These are phyloP conservation scores for Apamea monoglypha DNA, from an alignment of 2,888 invertebrate genomes.

Conservation along the genomic window DNA sequence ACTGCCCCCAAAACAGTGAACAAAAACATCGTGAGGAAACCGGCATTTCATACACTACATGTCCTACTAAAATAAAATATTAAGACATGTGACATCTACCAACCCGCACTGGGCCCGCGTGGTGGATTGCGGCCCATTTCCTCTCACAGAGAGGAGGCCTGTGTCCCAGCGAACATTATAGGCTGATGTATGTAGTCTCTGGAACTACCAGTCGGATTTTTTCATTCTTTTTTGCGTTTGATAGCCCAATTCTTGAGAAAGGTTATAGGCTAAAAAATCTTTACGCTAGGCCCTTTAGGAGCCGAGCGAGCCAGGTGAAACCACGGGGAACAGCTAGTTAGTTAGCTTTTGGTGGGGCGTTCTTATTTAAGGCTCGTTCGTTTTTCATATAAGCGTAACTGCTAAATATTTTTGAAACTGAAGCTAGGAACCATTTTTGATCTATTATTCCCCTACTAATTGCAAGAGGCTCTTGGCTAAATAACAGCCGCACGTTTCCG, in stretches of 20 bases:
- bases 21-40: too few relatives aligned
- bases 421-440: not conserved
- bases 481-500: not conserved
- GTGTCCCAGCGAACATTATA: too few relatives aligned
- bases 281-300: not conserved
- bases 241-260: not conserved
- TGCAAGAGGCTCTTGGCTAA: not conserved
- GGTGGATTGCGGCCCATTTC: too few relatives aligned
- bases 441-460: not conserved
- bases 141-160: too few relatives aligned
- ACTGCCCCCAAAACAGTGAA: too few relatives aligned
- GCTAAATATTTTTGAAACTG: not conserved
- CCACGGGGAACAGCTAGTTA: not conserved
- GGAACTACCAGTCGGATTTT: not conserved
- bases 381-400: not conserved
- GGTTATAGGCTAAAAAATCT: not conserved
- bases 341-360: not conserved
- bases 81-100: too few relatives aligned
- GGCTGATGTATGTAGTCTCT: not conserved
- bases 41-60: too few relatives aligned
- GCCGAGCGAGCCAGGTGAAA: not conserved
- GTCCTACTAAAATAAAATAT: too few relatives aligned
- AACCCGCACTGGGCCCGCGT: too few relatives aligned
- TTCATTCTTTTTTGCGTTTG: too few relatives aligned
- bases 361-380: not conserved